Evolutionary conservation across 2,113 vertebrate species (phyloP).

Genomic region (Hystrix brachyura): DNA sequence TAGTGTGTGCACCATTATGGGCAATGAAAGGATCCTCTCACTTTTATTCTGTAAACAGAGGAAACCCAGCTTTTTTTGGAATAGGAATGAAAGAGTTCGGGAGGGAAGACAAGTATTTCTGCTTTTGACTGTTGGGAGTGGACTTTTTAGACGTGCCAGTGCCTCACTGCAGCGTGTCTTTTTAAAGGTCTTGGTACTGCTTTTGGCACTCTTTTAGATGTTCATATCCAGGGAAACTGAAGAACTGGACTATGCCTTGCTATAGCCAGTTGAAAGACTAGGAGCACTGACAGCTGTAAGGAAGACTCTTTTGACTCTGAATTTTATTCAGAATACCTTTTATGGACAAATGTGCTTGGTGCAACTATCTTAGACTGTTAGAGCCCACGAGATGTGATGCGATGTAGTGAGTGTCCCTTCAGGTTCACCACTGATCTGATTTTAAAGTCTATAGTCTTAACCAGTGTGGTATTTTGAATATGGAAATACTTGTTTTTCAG

Average conservation of each 20-base stretch:
- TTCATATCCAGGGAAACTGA: background rate
- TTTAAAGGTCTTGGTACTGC: background rate
- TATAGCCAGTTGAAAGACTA: background rate
- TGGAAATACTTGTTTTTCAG: background rate
- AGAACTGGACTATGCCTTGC: conserved; percentile 18
- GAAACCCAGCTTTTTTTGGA: conserved; percentile 19
- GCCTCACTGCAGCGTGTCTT: background rate
- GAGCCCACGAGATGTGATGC: background rate
- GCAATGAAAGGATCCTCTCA: background rate
- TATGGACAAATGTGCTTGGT: background rate
- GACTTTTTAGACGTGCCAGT: background rate
- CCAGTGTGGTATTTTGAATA: conserved; percentile 27
- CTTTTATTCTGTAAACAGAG: conserved; percentile 17
- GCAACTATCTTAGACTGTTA: background rate
- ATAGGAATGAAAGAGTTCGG: background rate
- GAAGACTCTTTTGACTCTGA: background rate
- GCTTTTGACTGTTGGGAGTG: background rate
- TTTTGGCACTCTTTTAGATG: background rate
- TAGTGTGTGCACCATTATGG: background rate
- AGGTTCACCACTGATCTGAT: conserved; percentile 15
- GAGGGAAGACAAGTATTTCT: background rate
- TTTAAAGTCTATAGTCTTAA: conserved; percentile 29
- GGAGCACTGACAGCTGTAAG: background rate
- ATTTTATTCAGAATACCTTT: conserved; percentile 18
- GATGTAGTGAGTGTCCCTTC: background rate